Base-by-base conservation (phyloP, 2,888 invertebrate genomes). In the Papilio elwesi region DNA sequence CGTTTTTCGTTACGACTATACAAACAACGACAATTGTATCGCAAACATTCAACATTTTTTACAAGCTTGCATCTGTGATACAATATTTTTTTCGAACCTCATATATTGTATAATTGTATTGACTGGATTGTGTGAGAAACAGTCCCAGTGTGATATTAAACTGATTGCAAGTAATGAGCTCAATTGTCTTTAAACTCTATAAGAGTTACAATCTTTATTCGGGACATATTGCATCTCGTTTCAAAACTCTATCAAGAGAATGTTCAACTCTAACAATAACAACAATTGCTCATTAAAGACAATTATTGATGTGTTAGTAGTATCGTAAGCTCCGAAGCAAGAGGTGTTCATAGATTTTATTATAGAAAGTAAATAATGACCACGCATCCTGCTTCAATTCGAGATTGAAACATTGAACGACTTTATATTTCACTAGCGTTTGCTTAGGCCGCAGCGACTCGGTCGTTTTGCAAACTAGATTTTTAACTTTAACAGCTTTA, bases 1-100 rank as follows among this genome's bases (percentile, higher is more conserved):
- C 82, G 85, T 89, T 87, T 90, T 89, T 88, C 87, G 89, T 90
- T 86, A 90, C 89, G 89, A 86, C 86, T 87, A 89, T 82, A 89
- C 90, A 90, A 91, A 92, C 88, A 90, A 86, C 87, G 83, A 87
- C 87, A 87, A 87, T 89, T 87, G 85, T 79, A 79, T 81, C 80
- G 78, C 86, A 89, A 91, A 93, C 89, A 90, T 91, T 90, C 87
- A 81, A 83, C 82, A 79, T 80, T 76, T 81, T 81, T 84, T 85
- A 62, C 43, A 43, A 59, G 38, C 59, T 62, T 62, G 43, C 9
- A 13, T 43, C 43, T 15, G n/a, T 13, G 38, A 62, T 62, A 62
- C 43, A 62, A 43, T 85, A 86, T 67, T 52, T 9, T 38, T 0
- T 9, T 8, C 0, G 5, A 65, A 62, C 47, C 6, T 62, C 7